Evolutionary conservation across 2,797 vertebrate species (phyloP).

Genomic region (Lycodopsis pacificus): DNA sequence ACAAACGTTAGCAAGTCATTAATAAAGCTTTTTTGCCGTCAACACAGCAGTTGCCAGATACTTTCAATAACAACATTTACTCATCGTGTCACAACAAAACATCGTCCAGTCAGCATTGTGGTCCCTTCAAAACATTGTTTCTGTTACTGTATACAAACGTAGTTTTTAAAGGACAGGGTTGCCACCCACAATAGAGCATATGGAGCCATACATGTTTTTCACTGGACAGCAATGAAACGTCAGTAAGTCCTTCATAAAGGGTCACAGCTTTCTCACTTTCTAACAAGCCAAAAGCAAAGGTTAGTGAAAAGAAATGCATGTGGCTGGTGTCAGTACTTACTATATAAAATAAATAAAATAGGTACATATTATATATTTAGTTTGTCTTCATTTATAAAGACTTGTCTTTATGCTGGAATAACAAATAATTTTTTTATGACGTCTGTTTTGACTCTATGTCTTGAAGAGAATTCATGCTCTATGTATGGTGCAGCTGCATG

Average conservation of each 20-base stretch:
- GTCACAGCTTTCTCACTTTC: not conserved
- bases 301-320: not conserved
- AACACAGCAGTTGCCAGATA: not conserved
- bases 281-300: not conserved
- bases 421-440: not conserved
- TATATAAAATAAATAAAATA: not conserved
- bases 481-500: constrained; percentile 48
- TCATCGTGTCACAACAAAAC: not conserved
- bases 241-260: not conserved
- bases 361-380: not conserved
- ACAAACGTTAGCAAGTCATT: not conserved
- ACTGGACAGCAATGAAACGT: not conserved
- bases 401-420: not conserved
- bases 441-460: not conserved
- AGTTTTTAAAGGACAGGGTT: not conserved
- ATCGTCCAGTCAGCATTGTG: not conserved
- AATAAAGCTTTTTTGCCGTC: not conserved
- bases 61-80: not conserved
- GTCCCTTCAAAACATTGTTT: not conserved
- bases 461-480: constrained; percentile 39
- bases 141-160: not conserved
- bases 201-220: not conserved
- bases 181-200: not conserved
- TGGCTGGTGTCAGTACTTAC: not conserved
- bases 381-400: not conserved